phyloP scores from a whole-genome alignment of 2,888 invertebrate species.

The Hemicrepidius hirtus region DNA sequence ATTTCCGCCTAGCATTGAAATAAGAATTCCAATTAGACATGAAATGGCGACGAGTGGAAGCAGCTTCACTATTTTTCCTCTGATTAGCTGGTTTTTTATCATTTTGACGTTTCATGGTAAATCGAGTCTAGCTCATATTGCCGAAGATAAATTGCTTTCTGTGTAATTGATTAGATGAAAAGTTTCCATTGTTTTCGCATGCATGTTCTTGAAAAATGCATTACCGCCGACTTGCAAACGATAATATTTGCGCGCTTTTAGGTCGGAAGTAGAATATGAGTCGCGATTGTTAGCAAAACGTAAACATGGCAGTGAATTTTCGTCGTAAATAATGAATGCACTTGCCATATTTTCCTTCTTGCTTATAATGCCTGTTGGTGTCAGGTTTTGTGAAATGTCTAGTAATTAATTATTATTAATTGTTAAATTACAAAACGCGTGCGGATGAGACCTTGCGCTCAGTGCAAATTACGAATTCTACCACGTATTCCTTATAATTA shows the following conservation, averaged over 20 bases:
- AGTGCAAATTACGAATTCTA: slow-evolving; percentile 22
- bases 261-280: background rate
- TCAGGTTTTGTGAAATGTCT: background rate
- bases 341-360: background rate
- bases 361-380: background rate
- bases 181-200: slow-evolving; percentile 18
- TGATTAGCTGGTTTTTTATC: slow-evolving; percentile 20
- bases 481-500: slow-evolving; percentile 38
- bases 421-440: slow-evolving; percentile 1
- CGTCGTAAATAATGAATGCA: background rate
- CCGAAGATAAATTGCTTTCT: slow-evolving; percentile 22
- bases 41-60: background rate
- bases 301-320: background rate
- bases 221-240: background rate
- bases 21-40: background rate
- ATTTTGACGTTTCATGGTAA: slow-evolving; percentile 17
- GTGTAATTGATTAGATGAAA: slow-evolving; percentile 21
- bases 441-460: slow-evolving; percentile 12
- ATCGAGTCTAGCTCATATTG: slow-evolving; percentile 3
- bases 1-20: background rate
- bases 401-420: no score
- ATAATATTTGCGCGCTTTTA: slow-evolving; percentile 11
- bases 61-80: slow-evolving; percentile 18
- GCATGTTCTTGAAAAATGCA: slow-evolving; percentile 1
- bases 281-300: background rate